A percentile compares a stretch with the other conserved stretches of the same genome.
Conservation (phyloP, 2,113 vertebrate genomes). For the Myotis yumanensis region DNA sequence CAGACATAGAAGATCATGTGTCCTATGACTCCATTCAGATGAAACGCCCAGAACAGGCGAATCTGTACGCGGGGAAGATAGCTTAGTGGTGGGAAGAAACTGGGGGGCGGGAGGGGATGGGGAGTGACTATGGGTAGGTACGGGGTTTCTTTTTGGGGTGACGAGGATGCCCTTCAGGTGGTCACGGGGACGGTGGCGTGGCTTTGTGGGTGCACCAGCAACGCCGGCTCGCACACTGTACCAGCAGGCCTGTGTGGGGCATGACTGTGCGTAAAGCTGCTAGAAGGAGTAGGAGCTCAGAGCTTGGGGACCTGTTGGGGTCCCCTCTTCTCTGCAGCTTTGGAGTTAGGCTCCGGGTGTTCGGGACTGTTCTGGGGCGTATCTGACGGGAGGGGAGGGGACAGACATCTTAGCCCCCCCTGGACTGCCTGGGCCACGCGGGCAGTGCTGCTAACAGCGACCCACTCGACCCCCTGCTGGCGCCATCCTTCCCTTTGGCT, state of each 20-base stretch:
- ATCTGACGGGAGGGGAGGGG: background rate
- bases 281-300: fast-evolving
- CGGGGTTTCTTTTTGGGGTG: fast-evolving
- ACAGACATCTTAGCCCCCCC: fast-evolving
- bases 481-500: fast-evolving
- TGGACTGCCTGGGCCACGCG: fast-evolving
- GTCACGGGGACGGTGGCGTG: fast-evolving
- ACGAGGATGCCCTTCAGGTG: fast-evolving
- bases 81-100: background rate
- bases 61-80: fast-evolving
- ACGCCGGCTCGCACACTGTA: fast-evolving
- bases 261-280: fast-evolving
- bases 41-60: too few relatives aligned
- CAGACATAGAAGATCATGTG: fast-evolving
- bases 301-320: fast-evolving
- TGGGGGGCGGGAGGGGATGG: fast-evolving
- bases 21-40: fast-evolving
- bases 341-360: background rate
- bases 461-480: fast-evolving
- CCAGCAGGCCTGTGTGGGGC: fast-evolving
- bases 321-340: background rate
- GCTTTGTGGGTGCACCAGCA: fast-evolving
- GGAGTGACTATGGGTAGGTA: fast-evolving
- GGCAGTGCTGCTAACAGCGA: fast-evolving
- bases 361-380: fast-evolving